phyloP scores from a whole-genome alignment of 2,797 vertebrate species.

The Anableps anableps region DNA sequence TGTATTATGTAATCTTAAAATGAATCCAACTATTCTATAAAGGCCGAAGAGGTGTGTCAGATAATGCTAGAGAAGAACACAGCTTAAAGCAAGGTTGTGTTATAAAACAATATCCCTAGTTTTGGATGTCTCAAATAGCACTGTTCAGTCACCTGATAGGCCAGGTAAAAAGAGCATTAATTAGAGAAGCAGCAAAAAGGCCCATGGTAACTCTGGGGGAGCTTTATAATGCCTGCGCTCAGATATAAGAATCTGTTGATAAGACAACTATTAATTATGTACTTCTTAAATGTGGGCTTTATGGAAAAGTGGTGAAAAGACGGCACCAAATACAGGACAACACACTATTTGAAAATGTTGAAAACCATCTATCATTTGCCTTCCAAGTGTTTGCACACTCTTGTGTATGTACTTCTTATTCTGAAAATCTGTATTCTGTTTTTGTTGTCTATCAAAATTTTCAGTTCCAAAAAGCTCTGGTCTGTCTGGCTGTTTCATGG shows the following conservation, averaged over 20 bases:
- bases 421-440: constrained; percentile 27
- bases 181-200: neutral
- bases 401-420: constrained; percentile 13
- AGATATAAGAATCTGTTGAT: neutral
- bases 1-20: neutral
- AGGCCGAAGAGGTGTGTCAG: neutral
- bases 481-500: constrained; percentile 63
- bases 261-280: neutral
- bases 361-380: neutral
- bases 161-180: neutral
- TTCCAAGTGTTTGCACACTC: neutral
- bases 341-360: neutral
- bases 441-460: constrained; percentile 33
- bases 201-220: neutral
- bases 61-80: neutral
- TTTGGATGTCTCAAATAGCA: neutral
- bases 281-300: neutral
- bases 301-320: no score
- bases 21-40: neutral
- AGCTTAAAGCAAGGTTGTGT: neutral
- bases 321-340: neutral
- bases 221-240: neutral
- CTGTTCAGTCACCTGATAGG: neutral
- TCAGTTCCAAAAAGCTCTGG: constrained; percentile 44
- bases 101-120: neutral